Evolutionary conservation across 2,888 invertebrate genomes (phyloP).

Genomic region (Tenthredo notha): DNA sequence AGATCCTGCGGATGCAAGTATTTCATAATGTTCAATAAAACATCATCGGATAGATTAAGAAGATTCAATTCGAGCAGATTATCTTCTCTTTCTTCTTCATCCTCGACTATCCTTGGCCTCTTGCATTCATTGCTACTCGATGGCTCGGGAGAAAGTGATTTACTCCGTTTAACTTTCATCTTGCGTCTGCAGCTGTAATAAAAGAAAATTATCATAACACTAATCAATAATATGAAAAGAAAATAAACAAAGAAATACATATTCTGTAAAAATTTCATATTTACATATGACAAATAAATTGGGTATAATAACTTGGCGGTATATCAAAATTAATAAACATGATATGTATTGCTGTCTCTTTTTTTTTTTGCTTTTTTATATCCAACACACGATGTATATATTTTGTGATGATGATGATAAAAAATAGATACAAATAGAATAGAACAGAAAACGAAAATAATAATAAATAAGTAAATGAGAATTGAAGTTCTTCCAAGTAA

Average conservation of each 20-base stretch:
- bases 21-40: slow-evolving; percentile 80
- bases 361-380: too few relatives aligned
- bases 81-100: slow-evolving; percentile 58
- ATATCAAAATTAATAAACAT: slow-evolving; percentile 21
- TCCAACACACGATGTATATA: too few relatives aligned
- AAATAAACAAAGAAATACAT: neutral
- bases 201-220: neutral
- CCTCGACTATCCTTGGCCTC: slow-evolving; percentile 62
- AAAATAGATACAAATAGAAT: neutral
- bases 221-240: neutral
- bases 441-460: too few relatives aligned
- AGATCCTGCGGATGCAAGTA: slow-evolving; percentile 79
- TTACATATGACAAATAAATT: slow-evolving; percentile 37
- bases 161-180: slow-evolving; percentile 73
- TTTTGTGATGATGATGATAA: neutral
- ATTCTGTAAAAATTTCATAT: neutral
- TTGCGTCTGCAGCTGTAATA: slow-evolving; percentile 60
- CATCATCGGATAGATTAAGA: slow-evolving; percentile 82
- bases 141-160: slow-evolving; percentile 72
- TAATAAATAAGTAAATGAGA: neutral
- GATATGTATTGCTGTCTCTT: too few relatives aligned
- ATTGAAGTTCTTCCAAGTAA: neutral
- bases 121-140: slow-evolving; percentile 70
- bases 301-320: neutral
- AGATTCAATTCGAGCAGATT: slow-evolving; percentile 69